Conservation (phyloP, 1,140 invertebrate species). For the Pemphigus obesinymphae region DNA sequence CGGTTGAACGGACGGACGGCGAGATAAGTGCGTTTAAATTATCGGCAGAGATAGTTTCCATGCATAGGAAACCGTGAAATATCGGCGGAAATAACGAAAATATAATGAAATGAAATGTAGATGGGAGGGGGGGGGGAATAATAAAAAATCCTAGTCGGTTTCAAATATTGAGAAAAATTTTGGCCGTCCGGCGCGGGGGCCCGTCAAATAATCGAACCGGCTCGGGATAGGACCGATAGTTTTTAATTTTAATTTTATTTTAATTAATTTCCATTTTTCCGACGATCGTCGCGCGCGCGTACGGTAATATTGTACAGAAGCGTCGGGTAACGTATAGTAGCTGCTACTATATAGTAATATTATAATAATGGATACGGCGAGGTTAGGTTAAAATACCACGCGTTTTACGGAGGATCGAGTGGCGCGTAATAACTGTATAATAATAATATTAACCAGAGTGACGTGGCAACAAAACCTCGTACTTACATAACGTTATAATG, state of each 20-base stretch:
- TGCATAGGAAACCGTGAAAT: neutral
- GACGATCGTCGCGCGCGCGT: neutral
- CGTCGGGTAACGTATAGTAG: neutral
- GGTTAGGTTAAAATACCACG: no score
- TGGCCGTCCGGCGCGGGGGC: neutral
- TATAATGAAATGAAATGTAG: no score
- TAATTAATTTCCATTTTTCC: constrained; percentile 6
- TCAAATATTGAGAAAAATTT: neutral
- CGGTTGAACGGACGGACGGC: neutral
- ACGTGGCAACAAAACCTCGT: constrained; percentile 7
- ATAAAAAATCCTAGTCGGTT: neutral
- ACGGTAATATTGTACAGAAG: neutral
- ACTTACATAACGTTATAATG: neutral
- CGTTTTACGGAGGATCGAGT: neutral
- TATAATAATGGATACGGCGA: no score
- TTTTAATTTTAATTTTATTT: no score
- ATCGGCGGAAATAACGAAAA: neutral
- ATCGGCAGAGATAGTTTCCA: neutral
- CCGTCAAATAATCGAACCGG: neutral
- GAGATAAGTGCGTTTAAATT: constrained; percentile 19
- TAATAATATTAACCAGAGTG: constrained; percentile 2
- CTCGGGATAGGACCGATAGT: neutral
- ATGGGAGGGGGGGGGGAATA: no score
- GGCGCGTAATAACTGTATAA: constrained; percentile 5
- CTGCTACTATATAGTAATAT: no score